These are phyloP conservation scores for Atta texana DNA, from an alignment of 1,140 invertebrate species.

Conservation along the genomic window DNA sequence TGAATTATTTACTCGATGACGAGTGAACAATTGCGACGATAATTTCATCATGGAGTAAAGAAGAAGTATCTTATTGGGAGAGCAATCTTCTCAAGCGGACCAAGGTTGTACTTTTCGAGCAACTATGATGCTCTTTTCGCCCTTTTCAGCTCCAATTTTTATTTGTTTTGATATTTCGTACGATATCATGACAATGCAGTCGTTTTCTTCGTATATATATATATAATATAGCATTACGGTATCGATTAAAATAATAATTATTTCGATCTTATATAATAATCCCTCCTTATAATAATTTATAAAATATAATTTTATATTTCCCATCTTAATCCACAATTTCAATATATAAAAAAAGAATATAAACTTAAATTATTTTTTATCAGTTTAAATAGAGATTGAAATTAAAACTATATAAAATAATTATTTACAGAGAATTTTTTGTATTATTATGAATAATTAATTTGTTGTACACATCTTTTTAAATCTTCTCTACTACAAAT, in stretches of 20 bases:
- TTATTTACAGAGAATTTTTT: neutral
- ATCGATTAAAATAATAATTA: neutral
- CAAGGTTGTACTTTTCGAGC: conserved; percentile 37
- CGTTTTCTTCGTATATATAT: neutral
- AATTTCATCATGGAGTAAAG: conserved; percentile 33
- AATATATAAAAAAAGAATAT: neutral
- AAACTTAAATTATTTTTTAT: neutral
- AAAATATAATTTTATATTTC: neutral
- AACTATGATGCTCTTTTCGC: neutral
- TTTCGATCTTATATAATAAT: neutral
- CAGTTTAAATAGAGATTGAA: neutral
- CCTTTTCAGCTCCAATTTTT: conserved; percentile 22
- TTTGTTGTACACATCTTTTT: neutral
- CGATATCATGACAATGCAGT: neutral
- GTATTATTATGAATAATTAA: neutral
- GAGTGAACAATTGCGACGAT: conserved; percentile 37
- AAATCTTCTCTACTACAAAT: neutral
- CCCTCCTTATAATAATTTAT: neutral
- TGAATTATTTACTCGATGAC: conserved; percentile 42
- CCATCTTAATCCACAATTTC: neutral
- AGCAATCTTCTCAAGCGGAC: conserved; percentile 21
- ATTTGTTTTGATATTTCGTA: neutral
- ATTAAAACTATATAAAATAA: neutral
- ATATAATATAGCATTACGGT: neutral
- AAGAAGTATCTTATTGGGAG: neutral